Base-by-base conservation (phyloP, 1,140 invertebrate genomes). In the Dendroctonus valens region DNA sequence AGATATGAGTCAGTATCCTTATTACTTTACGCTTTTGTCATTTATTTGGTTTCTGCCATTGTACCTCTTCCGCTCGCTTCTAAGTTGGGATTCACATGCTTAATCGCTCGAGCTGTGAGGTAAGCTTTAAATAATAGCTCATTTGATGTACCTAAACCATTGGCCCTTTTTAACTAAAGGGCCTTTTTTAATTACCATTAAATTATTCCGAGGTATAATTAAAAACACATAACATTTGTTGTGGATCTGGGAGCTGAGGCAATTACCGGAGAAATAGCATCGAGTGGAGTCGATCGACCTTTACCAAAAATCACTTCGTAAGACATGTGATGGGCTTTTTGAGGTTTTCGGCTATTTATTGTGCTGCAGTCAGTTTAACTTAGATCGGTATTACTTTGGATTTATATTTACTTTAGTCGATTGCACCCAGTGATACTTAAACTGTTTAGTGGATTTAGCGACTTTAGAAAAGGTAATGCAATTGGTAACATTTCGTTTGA, bases 71-170 rank as follows among this genome's bases (percentile, higher is more conserved):
- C 26, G 12, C 6, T 58, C 44, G 8, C n/a, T 58, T 58, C 44
- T 58, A 41, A 58, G 12, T 60, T 41, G 54, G 57, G 48, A 59
- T 67, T 67, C 65, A 67, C 65, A 67, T 67, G 65, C 60, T 67
- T 59, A 59, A 52, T 41, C n/a, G 14, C 11, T 42, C 65, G 57
- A 67, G 59, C 65, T 44, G 42, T 26, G 57, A 54, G 51, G 52
- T 67, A 68, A 68, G 52, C 53, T 68, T 62, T 68, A 68, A 68
- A 68, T 68, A 68, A 68, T 68, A 63, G 59, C 66, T 68, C 66
- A 59, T 63, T 68, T 68, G 58, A 60, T 49, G 49, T 39, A 63
- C 26, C 26, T 26, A 26, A 26, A 26, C 26, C 26, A 26, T 26
- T 26, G 8, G 37, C 50, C 11, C 8, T 46, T 12, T 9, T 52